Evolutionary conservation across 2,113 vertebrate genomes (phyloP).

Genomic region (Lophura nycthemera): DNA sequence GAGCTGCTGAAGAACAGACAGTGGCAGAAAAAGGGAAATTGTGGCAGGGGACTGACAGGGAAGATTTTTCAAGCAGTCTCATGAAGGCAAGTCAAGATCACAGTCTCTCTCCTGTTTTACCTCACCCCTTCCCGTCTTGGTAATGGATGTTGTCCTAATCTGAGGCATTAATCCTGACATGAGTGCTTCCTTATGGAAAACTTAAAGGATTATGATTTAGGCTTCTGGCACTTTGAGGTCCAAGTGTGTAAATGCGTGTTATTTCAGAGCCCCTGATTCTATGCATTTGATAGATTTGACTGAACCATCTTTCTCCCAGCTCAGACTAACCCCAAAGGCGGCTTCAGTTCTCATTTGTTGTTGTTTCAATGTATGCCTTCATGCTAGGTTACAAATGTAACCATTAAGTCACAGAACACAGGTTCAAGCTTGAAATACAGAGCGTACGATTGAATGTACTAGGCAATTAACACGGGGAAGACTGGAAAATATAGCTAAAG

Average conservation of each 20-base stretch:
- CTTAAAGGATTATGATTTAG: rapidly evolving
- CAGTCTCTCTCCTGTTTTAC: background rate
- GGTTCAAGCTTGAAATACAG: background rate
- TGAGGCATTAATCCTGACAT: background rate
- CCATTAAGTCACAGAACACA: background rate
- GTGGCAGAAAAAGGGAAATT: background rate
- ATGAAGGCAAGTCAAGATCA: background rate
- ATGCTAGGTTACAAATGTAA: rapidly evolving
- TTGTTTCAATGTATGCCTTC: background rate
- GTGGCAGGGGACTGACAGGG: background rate
- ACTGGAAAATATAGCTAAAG: background rate
- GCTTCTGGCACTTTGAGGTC: background rate
- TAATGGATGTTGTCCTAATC: background rate
- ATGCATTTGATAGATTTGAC: rapidly evolving
- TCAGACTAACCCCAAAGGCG: background rate
- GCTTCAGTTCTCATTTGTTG: rapidly evolving
- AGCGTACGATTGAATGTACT: background rate
- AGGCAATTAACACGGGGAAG: background rate
- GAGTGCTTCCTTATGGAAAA: background rate
- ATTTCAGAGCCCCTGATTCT: rapidly evolving
- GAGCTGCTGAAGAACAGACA: background rate
- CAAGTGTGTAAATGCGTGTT: rapidly evolving
- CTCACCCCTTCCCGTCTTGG: background rate
- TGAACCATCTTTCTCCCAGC: background rate
- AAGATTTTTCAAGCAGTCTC: background rate